A percentile compares a stretch with the other conserved stretches of the same genome.
These are phyloP conservation scores for Alces alces DNA, from an alignment of 2,113 vertebrate species.

Conservation along the genomic window DNA sequence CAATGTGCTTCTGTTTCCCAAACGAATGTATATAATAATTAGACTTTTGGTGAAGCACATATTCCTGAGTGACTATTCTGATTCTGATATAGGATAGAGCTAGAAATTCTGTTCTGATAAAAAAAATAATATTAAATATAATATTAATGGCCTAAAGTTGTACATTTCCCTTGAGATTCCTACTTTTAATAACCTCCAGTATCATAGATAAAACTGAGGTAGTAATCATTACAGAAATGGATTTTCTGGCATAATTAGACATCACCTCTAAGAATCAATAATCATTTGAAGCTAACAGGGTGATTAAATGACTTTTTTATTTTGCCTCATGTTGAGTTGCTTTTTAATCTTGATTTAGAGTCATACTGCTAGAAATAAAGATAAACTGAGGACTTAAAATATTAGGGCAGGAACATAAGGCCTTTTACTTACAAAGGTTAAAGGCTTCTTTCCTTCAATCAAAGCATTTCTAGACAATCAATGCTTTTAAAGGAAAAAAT, in stretches of 20 bases:
- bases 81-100: slow-evolving; percentile 69
- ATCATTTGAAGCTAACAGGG: slow-evolving; percentile 84
- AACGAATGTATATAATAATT: slow-evolving; percentile 71
- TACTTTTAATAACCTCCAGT: slow-evolving; percentile 81
- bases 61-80: slow-evolving; percentile 53
- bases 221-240: slow-evolving; percentile 83
- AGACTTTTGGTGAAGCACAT: slow-evolving; percentile 52
- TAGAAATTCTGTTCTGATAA: slow-evolving; percentile 73
- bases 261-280: slow-evolving; percentile 84
- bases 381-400: slow-evolving; percentile 77
- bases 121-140: slow-evolving; percentile 76
- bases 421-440: slow-evolving; percentile 66
- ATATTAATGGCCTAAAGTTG: slow-evolving; percentile 74
- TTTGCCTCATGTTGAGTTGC: slow-evolving; percentile 81
- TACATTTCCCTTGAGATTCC: slow-evolving; percentile 74
- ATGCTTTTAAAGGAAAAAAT: slow-evolving; percentile 68
- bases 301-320: slow-evolving; percentile 86
- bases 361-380: slow-evolving; percentile 75
- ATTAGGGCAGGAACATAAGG: slow-evolving; percentile 53
- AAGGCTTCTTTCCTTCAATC: slow-evolving; percentile 70
- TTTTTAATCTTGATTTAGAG: slow-evolving; percentile 85
- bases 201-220: slow-evolving; percentile 81
- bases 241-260: slow-evolving; percentile 87
- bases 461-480: slow-evolving; percentile 61
- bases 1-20: slow-evolving; percentile 49